These are phyloP conservation scores for Eidolon helvum DNA, from an alignment of 2,113 vertebrate species.

Conservation along the genomic window DNA sequence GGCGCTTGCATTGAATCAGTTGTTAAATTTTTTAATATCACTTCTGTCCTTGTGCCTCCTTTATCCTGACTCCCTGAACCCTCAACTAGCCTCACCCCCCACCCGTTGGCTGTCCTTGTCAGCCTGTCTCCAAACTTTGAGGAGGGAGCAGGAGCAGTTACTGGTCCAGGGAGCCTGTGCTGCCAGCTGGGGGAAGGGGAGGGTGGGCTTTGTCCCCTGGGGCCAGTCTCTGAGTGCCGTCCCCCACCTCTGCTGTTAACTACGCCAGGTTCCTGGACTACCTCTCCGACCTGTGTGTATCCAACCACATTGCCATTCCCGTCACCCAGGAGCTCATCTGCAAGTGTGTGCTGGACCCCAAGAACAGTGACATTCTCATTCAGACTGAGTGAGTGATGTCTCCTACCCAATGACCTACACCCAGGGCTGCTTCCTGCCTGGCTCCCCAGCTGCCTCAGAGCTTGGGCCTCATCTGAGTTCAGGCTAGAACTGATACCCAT, in stretches of 20 bases:
- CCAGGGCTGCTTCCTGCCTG: neutral
- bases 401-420: accelerated
- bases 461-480: neutral
- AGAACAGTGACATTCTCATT: slow-evolving; percentile 98
- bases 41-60: neutral
- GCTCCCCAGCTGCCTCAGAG: neutral
- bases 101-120: accelerated
- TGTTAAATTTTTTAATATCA: neutral
- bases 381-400: slow-evolving; percentile 92
- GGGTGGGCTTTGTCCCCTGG: neutral
- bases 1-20: neutral
- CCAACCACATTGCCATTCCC: slow-evolving; percentile 97
- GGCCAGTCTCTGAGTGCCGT: neutral
- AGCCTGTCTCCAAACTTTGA: neutral
- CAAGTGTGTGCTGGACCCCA: slow-evolving; percentile 96
- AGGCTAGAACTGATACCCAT: accelerated
- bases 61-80: neutral
- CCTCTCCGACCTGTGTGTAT: slow-evolving; percentile 97
- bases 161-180: neutral
- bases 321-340: slow-evolving; percentile 99
- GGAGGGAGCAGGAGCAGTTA: neutral
- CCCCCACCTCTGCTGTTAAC: neutral
- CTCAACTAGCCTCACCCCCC: accelerated
- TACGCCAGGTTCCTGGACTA: slow-evolving; percentile 95
- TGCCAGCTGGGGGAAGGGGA: neutral